Evolutionary conservation across 2,888 invertebrate species (phyloP).

Genomic region (Epistrophe grossulariae): DNA sequence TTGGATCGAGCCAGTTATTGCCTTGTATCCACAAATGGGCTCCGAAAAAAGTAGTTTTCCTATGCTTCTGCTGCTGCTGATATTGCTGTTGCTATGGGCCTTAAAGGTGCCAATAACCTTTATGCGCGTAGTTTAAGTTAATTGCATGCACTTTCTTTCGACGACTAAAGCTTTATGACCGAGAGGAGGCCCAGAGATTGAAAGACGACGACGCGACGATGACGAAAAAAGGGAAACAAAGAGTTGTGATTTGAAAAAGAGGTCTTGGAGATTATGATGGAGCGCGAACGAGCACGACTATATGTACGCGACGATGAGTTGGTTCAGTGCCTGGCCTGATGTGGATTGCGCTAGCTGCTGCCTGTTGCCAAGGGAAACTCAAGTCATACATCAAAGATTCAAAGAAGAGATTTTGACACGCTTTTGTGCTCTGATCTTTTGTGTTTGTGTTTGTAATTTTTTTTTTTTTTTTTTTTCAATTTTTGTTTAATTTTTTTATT

Average conservation of each 20-base stretch:
- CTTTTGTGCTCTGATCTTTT: constrained; percentile 67
- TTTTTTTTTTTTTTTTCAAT: background rate
- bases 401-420: constrained; percentile 67
- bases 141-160: constrained; percentile 73
- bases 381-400: constrained; percentile 49
- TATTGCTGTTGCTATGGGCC: constrained; percentile 56
- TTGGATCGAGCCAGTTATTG: constrained; percentile 58
- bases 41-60: constrained; percentile 54
- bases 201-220: background rate
- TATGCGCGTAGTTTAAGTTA: constrained; percentile 67
- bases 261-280: constrained; percentile 44
- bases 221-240: constrained; percentile 39
- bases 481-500: constrained; percentile 13
- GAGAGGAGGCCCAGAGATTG: constrained; percentile 1
- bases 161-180: constrained; percentile 4
- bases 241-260: constrained; percentile 53
- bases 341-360: background rate
- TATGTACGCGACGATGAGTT: constrained; percentile 37
- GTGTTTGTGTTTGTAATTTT: constrained; percentile 10
- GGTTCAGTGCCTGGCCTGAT: constrained; percentile 34
- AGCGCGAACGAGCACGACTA: constrained; percentile 3
- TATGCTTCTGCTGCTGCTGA: constrained; percentile 15
- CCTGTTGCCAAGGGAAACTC: constrained; percentile 58
- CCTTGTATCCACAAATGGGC: constrained; percentile 50
- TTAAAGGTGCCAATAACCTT: constrained; percentile 71